Conservation (phyloP, 2,113 vertebrate genomes). For the Emydocephalus ijimae region DNA sequence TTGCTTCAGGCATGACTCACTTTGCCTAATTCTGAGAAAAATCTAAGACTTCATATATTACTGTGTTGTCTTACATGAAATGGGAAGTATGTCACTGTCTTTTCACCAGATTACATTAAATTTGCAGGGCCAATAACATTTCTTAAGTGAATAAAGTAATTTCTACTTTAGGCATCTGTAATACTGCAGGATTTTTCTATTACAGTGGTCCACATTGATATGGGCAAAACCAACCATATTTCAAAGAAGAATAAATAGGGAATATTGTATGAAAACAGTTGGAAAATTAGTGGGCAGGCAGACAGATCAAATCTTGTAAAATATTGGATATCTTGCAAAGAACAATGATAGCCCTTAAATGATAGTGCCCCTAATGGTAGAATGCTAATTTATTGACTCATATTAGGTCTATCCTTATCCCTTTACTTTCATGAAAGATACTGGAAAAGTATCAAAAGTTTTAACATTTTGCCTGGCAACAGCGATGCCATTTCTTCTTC, state of each 20-base stretch:
- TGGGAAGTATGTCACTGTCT: background rate
- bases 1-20: background rate
- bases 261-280: no score
- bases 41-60: background rate
- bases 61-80: background rate
- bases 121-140: background rate
- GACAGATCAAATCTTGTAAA: no score
- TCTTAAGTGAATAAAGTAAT: background rate
- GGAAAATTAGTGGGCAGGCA: no score
- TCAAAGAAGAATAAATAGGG: no score
- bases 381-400: background rate
- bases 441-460: background rate
- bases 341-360: no score
- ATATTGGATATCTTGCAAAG: no score
- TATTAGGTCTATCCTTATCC: background rate
- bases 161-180: background rate
- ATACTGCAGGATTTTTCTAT: background rate
- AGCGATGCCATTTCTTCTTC: background rate
- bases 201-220: background rate
- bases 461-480: background rate
- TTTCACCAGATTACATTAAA: background rate
- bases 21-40: background rate
- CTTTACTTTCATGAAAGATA: background rate
- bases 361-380: no score
- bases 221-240: no score